Percentiles rank a stretch among this genome's conserved stretches.
These are phyloP conservation scores for Drosophila austrosaltans DNA, from an alignment of 2,888 invertebrate species.

Conservation along the genomic window DNA sequence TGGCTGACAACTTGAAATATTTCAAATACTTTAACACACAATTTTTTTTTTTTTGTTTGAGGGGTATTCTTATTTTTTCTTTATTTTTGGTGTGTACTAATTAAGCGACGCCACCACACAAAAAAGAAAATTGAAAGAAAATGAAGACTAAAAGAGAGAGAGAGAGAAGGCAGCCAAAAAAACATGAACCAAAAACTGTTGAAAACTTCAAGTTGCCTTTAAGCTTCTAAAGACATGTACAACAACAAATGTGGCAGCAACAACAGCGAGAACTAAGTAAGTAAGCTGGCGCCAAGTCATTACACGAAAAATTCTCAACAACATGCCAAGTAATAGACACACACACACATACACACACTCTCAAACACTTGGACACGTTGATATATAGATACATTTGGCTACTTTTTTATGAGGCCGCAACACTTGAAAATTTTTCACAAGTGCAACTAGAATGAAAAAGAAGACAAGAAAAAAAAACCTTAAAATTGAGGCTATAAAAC, in stretches of 20 bases:
- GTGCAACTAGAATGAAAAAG: slow-evolving; percentile 26
- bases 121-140: slow-evolving; percentile 23
- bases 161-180: neutral
- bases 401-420: slow-evolving; percentile 57
- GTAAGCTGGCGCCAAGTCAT: slow-evolving; percentile 68
- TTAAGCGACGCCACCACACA: slow-evolving; percentile 49
- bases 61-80: neutral
- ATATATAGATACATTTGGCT: slow-evolving; percentile 45
- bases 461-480: slow-evolving; percentile 34
- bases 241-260: slow-evolving; percentile 47
- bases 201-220: slow-evolving; percentile 53
- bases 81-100: slow-evolving; percentile 47
- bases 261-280: slow-evolving; percentile 35
- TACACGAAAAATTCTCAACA: slow-evolving; percentile 63
- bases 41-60: slow-evolving; percentile 3
- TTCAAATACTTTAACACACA: slow-evolving; percentile 18
- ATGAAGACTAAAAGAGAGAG: neutral
- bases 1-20: slow-evolving; percentile 18
- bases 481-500: slow-evolving; percentile 8
- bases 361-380: slow-evolving; percentile 16
- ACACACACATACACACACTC: slow-evolving; percentile 25
- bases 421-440: slow-evolving; percentile 62
- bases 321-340: slow-evolving; percentile 53
- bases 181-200: slow-evolving; percentile 28
- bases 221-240: slow-evolving; percentile 33